Percentiles rank a stretch among this genome's conserved stretches.
These are phyloP conservation scores for Kryptolebias ocellatus DNA, from an alignment of 2,797 vertebrate genomes.

Conservation along the genomic window DNA sequence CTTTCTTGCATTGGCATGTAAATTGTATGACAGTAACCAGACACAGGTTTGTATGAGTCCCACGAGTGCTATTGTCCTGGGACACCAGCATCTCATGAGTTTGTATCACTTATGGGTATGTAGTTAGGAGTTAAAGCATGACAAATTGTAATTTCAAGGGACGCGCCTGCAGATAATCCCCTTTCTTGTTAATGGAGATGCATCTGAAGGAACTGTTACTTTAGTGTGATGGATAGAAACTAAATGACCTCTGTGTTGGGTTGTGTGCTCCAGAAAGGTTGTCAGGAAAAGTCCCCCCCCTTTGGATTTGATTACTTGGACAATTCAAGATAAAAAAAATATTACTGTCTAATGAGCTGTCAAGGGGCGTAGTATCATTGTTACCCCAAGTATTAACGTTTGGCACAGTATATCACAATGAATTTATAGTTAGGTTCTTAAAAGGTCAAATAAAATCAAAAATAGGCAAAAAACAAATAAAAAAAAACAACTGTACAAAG, in stretches of 20 bases:
- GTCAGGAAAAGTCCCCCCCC: neutral
- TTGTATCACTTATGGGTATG: conserved; percentile 64
- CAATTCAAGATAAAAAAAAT: neutral
- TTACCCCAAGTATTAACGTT: too few relatives aligned
- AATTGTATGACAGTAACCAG: conserved; percentile 65
- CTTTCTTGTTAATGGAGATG: conserved; percentile 61
- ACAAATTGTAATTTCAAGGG: conserved; percentile 75
- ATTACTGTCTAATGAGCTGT: too few relatives aligned
- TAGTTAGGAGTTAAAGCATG: conserved; percentile 65
- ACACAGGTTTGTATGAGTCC: conserved; percentile 62
- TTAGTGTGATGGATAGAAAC: conserved; percentile 43
- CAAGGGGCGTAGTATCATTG: too few relatives aligned
- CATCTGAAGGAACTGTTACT: conserved; percentile 52
- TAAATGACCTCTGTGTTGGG: conserved; percentile 36
- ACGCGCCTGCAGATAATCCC: conserved; percentile 70
- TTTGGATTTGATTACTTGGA: neutral
- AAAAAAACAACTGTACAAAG: too few relatives aligned
- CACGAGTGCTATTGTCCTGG: conserved; percentile 34
- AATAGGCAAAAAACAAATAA: too few relatives aligned
- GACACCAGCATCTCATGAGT: conserved; percentile 62
- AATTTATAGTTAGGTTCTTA: too few relatives aligned
- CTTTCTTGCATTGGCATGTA: conserved; percentile 54
- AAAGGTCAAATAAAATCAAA: too few relatives aligned
- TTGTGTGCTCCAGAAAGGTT: conserved; percentile 6
- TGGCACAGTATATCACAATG: too few relatives aligned